Evolutionary conservation across 2,797 vertebrate species (phyloP).

Genomic region (Calcarius lapponicus): DNA sequence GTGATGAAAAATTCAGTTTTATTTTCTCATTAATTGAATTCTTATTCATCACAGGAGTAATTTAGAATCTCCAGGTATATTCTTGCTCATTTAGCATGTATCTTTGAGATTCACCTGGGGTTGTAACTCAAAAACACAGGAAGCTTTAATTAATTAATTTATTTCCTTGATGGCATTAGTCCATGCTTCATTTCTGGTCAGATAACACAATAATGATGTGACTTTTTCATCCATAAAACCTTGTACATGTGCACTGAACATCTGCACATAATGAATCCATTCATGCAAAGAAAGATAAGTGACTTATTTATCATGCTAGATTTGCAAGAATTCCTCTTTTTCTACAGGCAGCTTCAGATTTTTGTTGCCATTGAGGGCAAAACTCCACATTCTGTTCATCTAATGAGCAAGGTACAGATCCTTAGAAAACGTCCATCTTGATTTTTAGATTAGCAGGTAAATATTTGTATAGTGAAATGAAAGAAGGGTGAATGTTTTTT

Average conservation of each 20-base stretch:
- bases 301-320: conserved; percentile 44
- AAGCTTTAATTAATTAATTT: neutral
- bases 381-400: neutral
- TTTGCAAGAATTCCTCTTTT: conserved; percentile 42
- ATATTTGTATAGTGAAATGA: neutral
- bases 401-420: neutral
- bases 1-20: conserved; percentile 45
- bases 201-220: conserved; percentile 63
- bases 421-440: neutral
- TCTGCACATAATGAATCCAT: conserved; percentile 78
- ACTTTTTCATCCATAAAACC: conserved; percentile 67
- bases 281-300: conserved; percentile 64
- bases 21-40: conserved; percentile 55
- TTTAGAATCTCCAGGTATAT: conserved; percentile 27
- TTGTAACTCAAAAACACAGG: conserved; percentile 18
- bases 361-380: conserved; percentile 10
- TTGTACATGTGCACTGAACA: conserved; percentile 69
- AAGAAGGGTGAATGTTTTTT: neutral
- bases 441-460: neutral
- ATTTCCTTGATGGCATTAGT: conserved; percentile 39
- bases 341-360: conserved; percentile 2
- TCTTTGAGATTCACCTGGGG: neutral
- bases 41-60: conserved; percentile 1
- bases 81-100: conserved; percentile 16
- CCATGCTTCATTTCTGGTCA: conserved; percentile 71